phyloP scores from a whole-genome alignment of 2,113 vertebrate species.

The Elachura formosa region DNA sequence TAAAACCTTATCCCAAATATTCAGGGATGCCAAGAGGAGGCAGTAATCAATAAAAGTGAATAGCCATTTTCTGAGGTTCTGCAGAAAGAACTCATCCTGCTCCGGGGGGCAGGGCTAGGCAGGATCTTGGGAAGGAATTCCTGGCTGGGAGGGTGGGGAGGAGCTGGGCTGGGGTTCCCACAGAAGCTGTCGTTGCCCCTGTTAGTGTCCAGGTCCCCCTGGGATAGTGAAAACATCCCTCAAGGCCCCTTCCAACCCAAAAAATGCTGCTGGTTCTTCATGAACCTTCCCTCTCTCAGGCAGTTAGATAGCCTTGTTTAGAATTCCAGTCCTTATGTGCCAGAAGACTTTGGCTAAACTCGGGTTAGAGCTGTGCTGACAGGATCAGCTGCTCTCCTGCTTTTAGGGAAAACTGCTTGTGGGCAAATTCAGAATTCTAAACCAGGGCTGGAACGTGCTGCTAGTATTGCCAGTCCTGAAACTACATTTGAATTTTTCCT shows the following conservation, averaged over 20 bases:
- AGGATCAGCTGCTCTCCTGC: neutral
- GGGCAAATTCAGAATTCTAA: neutral
- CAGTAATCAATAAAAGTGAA: neutral
- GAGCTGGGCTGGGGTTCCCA: neutral
- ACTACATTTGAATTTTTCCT: neutral
- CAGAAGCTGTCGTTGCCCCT: neutral
- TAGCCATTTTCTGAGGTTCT: neutral
- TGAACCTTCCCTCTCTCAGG: neutral
- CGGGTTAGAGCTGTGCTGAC: neutral
- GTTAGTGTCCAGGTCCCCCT: neutral
- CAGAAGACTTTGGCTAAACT: neutral
- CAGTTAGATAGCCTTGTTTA: neutral
- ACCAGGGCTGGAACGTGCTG: neutral
- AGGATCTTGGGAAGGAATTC: neutral
- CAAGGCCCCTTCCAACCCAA: too few relatives aligned
- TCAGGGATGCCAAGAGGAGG: neutral
- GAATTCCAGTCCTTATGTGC: neutral
- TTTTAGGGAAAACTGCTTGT: neutral
- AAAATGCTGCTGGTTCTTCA: rapidly evolving
- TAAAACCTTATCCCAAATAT: neutral
- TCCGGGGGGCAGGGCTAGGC: rapidly evolving
- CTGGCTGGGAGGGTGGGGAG: neutral
- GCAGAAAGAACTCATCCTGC: neutral
- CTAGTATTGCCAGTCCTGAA: neutral
- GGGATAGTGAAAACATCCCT: neutral